Evolutionary conservation across 1,140 invertebrate species (phyloP).

Genomic region (Lysiphlebus fabarum): DNA sequence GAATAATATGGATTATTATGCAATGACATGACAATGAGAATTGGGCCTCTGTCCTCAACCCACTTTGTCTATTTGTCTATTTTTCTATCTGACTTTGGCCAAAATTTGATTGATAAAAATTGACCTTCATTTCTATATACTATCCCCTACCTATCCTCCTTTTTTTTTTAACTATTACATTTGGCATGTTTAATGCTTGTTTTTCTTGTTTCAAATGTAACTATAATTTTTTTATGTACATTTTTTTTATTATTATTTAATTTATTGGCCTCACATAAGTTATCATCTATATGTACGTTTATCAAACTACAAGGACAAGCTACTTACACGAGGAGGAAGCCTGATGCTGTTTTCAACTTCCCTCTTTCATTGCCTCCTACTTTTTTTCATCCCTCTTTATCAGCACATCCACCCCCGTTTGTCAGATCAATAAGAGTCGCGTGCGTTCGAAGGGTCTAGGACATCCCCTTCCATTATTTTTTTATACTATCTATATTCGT

Average conservation of each 20-base stretch:
- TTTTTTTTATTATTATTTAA: too few relatives aligned
- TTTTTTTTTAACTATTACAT: too few relatives aligned
- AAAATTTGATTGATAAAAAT: constrained; percentile 31
- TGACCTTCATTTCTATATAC: constrained; percentile 26
- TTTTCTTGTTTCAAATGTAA: too few relatives aligned
- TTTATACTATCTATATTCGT: background rate
- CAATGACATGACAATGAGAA: background rate
- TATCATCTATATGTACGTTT: too few relatives aligned
- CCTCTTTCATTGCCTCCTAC: constrained; percentile 23
- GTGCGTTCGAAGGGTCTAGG: constrained; percentile 45
- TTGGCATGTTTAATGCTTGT: too few relatives aligned
- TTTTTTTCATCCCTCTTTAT: constrained; percentile 23
- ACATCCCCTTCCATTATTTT: constrained; percentile 17
- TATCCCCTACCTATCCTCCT: too few relatives aligned
- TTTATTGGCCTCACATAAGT: too few relatives aligned
- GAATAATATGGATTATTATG: background rate
- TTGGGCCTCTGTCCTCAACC: constrained; percentile 33
- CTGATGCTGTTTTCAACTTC: constrained; percentile 28
- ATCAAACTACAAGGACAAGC: constrained; percentile 16
- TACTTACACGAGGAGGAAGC: constrained; percentile 16
- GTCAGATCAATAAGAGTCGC: constrained; percentile 46
- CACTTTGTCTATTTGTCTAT: constrained; percentile 30
- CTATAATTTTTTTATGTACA: too few relatives aligned
- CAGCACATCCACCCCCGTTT: constrained; percentile 17
- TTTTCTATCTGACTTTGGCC: constrained; percentile 11